phyloP scores from a whole-genome alignment of 2,888 invertebrate genomes.

The Ceriagrion tenellum region DNA sequence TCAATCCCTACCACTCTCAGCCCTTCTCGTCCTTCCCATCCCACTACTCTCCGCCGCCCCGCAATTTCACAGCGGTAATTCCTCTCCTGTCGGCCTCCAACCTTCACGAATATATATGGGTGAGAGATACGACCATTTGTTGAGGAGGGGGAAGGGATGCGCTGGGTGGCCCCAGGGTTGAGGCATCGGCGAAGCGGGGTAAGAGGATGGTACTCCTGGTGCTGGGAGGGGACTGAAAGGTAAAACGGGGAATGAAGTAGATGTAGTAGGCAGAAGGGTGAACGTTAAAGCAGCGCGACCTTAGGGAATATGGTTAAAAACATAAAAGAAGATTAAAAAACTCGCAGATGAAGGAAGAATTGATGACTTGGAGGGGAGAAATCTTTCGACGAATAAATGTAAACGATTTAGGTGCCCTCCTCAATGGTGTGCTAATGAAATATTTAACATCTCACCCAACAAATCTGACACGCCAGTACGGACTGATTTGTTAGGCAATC shows the following conservation, averaged over 20 bases:
- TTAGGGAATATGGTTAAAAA: no score
- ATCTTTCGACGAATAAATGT: neutral
- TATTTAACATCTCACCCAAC: neutral
- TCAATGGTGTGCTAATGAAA: neutral
- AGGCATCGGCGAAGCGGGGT: neutral
- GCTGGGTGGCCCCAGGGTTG: neutral
- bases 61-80: slow-evolving; percentile 36
- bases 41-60: neutral
- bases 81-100: neutral
- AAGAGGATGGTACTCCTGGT: neutral
- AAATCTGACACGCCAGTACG: neutral
- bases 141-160: neutral
- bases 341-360: neutral
- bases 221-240: neutral
- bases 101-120: slow-evolving; percentile 40
- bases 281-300: neutral
- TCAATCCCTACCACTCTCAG: neutral
- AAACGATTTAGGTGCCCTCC: neutral
- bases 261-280: neutral
- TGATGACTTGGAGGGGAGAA: neutral
- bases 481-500: neutral
- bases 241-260: neutral
- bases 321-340: neutral
- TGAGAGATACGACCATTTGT: slow-evolving; percentile 46
- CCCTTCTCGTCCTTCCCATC: neutral